These are phyloP conservation scores for Genyomyrus donnyi DNA, from an alignment of 2,113 vertebrate species.

Conservation along the genomic window DNA sequence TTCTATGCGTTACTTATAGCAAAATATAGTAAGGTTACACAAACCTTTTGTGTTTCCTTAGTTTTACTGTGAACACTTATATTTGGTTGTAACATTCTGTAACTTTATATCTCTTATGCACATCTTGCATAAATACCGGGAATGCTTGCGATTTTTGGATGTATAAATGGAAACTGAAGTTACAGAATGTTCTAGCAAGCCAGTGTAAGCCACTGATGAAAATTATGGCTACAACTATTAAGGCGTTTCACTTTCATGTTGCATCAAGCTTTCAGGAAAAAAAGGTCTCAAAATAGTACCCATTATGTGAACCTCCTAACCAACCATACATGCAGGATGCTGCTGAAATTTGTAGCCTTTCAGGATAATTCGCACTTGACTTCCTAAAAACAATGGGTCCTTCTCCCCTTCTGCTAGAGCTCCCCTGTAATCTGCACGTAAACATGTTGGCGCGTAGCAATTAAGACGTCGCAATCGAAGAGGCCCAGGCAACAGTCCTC, in stretches of 20 bases:
- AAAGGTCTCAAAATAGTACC: background rate
- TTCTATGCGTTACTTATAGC: background rate
- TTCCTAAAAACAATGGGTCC: slow-evolving; percentile 1
- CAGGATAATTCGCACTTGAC: background rate
- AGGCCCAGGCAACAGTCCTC: background rate
- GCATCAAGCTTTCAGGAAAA: background rate
- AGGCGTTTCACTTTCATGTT: background rate
- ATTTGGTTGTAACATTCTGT: background rate
- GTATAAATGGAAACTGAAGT: background rate
- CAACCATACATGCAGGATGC: background rate
- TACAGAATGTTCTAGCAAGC: background rate
- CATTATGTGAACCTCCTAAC: background rate
- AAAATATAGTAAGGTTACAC: background rate
- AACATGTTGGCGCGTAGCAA: background rate
- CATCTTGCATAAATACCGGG: background rate
- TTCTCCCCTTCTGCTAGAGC: background rate
- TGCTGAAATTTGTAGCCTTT: background rate
- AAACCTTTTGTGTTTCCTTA: background rate
- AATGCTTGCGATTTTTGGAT: background rate
- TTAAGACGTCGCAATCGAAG: background rate
- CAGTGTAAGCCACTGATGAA: background rate
- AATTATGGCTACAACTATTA: background rate
- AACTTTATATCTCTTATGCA: background rate
- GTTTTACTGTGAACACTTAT: background rate
- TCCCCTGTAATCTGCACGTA: slow-evolving; percentile 1